These are phyloP conservation scores for Scaptomyza caliginosa DNA, from an alignment of 2,888 invertebrate species.

Conservation along the genomic window DNA sequence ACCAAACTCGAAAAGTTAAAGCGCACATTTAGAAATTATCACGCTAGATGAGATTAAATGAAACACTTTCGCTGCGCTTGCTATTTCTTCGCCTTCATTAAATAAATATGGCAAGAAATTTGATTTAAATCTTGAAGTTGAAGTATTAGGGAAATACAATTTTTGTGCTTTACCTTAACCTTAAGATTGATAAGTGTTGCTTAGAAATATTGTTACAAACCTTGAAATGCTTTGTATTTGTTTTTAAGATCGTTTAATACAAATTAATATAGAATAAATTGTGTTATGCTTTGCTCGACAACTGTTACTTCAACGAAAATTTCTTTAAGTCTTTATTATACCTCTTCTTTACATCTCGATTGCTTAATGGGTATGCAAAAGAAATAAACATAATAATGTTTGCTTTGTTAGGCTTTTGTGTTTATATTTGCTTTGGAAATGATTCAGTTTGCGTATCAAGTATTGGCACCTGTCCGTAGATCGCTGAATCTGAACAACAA, in stretches of 20 bases:
- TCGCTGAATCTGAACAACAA: slow-evolving; percentile 9
- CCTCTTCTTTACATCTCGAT: background rate
- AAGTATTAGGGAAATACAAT: background rate
- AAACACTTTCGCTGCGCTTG: background rate
- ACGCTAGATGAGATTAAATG: background rate
- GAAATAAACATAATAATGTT: slow-evolving; percentile 41
- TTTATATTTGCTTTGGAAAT: slow-evolving; percentile 33
- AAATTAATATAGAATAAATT: too few relatives aligned
- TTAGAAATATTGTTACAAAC: too few relatives aligned
- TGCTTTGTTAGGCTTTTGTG: slow-evolving; percentile 24
- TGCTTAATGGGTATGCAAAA: background rate
- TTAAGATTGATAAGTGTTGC: too few relatives aligned
- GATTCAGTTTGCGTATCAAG: slow-evolving; percentile 42
- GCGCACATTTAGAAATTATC: background rate
- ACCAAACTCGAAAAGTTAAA: too few relatives aligned
- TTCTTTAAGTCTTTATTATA: too few relatives aligned
- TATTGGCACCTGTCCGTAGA: slow-evolving; percentile 41
- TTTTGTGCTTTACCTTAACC: too few relatives aligned
- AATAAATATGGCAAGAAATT: background rate
- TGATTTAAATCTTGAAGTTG: background rate
- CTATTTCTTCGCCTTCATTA: background rate
- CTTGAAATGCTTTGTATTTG: too few relatives aligned
- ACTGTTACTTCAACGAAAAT: too few relatives aligned
- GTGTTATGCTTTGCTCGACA: too few relatives aligned
- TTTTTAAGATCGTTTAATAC: too few relatives aligned